Conservation (phyloP, 1,140 invertebrate species). For the Diuraphis noxia region DNA sequence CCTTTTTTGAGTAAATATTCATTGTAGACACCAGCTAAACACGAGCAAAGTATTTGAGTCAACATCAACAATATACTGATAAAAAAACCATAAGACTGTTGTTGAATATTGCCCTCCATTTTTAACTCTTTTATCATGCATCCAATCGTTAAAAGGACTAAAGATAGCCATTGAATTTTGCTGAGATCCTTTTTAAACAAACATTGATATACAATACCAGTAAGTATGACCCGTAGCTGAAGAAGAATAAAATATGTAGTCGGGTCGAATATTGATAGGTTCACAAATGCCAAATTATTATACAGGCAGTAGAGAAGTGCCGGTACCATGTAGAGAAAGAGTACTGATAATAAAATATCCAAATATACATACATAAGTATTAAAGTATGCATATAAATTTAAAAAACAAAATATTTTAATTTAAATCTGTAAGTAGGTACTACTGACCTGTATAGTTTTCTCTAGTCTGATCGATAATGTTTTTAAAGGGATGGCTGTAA, state of each 20-base stretch:
- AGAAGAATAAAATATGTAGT: slow-evolving; percentile 93
- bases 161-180: slow-evolving; percentile 84
- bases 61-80: slow-evolving; percentile 55
- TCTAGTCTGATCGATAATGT: neutral
- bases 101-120: slow-evolving; percentile 60
- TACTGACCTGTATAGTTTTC: slow-evolving; percentile 39
- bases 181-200: slow-evolving; percentile 86
- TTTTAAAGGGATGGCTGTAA: slow-evolving; percentile 27
- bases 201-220: slow-evolving; percentile 88
- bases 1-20: slow-evolving; percentile 87
- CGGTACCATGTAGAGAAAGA: slow-evolving; percentile 80
- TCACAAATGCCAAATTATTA: slow-evolving; percentile 92
- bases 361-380: neutral
- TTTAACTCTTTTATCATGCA: slow-evolving; percentile 90
- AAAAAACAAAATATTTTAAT: neutral
- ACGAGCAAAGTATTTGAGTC: slow-evolving; percentile 85
- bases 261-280: slow-evolving; percentile 87
- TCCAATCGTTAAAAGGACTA: slow-evolving; percentile 82
- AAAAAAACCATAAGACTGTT: neutral
- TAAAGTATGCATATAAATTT: neutral
- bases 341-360: slow-evolving; percentile 10
- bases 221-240: slow-evolving; percentile 89
- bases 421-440: neutral
- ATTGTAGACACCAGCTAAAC: slow-evolving; percentile 93
- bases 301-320: slow-evolving; percentile 91